Percentiles rank a stretch among this genome's conserved stretches.
Conservation (phyloP, 2,888 invertebrate genomes). For the Trichogramma evanescens region DNA sequence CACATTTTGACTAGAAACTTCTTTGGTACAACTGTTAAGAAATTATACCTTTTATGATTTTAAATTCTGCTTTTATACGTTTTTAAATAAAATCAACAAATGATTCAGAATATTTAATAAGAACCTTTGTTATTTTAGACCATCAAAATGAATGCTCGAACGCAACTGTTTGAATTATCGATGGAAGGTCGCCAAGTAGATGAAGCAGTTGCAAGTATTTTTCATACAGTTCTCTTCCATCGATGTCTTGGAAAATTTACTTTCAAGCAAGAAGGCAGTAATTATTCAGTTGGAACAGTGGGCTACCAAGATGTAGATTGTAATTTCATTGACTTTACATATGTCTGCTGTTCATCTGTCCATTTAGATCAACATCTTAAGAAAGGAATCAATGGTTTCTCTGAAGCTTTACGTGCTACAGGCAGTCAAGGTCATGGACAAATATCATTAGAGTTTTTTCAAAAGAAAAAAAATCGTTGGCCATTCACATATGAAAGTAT, state of each 20-base stretch:
- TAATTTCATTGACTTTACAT: conserved; percentile 95
- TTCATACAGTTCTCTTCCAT: conserved; percentile 87
- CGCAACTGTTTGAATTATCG: conserved; percentile 71
- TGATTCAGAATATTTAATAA: no score
- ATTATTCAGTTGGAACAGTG: conserved; percentile 88
- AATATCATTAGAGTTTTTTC: conserved; percentile 92
- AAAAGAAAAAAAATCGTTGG: conserved; percentile 85
- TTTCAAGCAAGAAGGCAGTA: conserved; percentile 84
- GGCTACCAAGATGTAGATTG: conserved; percentile 96
- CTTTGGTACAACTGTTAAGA: no score
- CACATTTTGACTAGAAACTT: no score
- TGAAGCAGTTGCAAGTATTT: conserved; percentile 84
- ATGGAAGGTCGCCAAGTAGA: conserved; percentile 88
- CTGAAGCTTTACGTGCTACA: conserved; percentile 67
- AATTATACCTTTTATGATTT: no score
- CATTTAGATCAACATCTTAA: conserved; percentile 65
- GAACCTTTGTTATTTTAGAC: no score
- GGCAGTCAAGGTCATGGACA: conserved; percentile 66
- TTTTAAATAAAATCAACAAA: no score
- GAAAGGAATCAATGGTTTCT: conserved; percentile 70
- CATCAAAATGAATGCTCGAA: conserved; percentile 67
- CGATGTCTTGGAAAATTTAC: conserved; percentile 87
- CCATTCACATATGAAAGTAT: conserved; percentile 80
- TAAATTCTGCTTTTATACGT: no score
- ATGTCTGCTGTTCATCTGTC: conserved; percentile 89